These are phyloP conservation scores for Hymenochirus boettgeri DNA, from an alignment of 2,113 vertebrate species.

Conservation along the genomic window DNA sequence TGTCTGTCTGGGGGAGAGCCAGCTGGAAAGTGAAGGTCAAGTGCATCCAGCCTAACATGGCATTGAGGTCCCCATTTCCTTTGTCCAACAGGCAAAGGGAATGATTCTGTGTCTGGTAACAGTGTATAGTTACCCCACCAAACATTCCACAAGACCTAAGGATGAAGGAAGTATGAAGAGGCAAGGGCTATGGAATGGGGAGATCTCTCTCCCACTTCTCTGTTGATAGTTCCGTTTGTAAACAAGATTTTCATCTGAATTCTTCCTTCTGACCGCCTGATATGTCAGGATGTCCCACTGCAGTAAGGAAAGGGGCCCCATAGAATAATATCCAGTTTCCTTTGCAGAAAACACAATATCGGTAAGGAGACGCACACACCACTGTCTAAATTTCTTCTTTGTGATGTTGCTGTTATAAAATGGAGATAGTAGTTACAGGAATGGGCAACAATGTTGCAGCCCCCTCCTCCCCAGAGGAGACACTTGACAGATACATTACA, in stretches of 20 bases:
- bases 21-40: constrained; percentile 86
- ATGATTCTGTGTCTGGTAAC: constrained; percentile 49
- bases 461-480: not conserved
- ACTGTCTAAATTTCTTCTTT: not conserved
- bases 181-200: constrained; percentile 2
- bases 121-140: constrained; percentile 26
- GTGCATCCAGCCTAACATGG: constrained; percentile 75
- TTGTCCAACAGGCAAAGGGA: constrained; percentile 48
- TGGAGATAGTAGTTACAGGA: too few relatives aligned
- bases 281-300: constrained; percentile 58
- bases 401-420: not conserved
- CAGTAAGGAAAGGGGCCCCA: constrained; percentile 57
- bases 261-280: constrained; percentile 48
- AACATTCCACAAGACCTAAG: not conserved
- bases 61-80: constrained; percentile 56
- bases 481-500: too few relatives aligned
- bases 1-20: constrained; percentile 65
- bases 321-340: constrained; percentile 58
- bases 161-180: constrained; percentile 26
- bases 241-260: constrained; percentile 41
- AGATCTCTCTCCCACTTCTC: not conserved
- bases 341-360: constrained; percentile 56
- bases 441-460: not conserved
- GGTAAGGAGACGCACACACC: constrained; percentile 57
- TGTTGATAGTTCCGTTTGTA: constrained; percentile 19